Base-by-base conservation (phyloP, 2,113 vertebrate species). In the Tachysurus vachellii region DNA sequence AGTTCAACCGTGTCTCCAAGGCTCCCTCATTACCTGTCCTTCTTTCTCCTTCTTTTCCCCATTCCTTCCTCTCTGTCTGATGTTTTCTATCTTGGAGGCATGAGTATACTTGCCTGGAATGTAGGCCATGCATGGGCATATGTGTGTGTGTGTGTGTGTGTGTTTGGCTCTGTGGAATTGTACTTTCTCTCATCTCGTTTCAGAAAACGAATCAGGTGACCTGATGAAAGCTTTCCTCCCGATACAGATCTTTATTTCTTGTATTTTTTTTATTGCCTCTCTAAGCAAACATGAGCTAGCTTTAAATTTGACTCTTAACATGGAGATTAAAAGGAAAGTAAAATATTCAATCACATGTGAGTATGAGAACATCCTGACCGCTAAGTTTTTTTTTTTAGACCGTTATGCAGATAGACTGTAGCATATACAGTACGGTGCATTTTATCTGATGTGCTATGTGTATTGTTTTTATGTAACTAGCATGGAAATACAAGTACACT, bases 71-170 rank as follows among this genome's bases (percentile, higher is more conserved):
- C 21, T 14, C 54, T 70, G 61, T 56, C 68, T 81, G 19, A 36
- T 53, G 57, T 88, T 82, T 84, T 47, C 26, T 79, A 66, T 82
- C 85, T 86, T 47, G 17, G 44, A 64, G 66, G 66, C 89, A 68
- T 88, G 89, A 90, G 86, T 57, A 50, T 61, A 77, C 89, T 76
- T 85, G 89, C 44, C 85, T 88, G 87, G 89, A 90, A 90, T 90
- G 87, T 84, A 80, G 70, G 57, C 75, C 71, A 50, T 86, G 66
- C 83, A 88, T 71, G 87, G 87, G 84, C 84, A 85, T 83, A 84
- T 75, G 47, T 50, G 47, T 54, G 13, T 50, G 50, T 56, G 71
- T 75, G 4, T 66, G 0, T 47, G 21, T 73, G 11, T 50, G 8
- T 56, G 28, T 31, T 28, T 17, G 12, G 17, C n/a, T 80, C 16